A percentile compares a stretch with the other conserved stretches of the same genome.
Evolutionary conservation across 2,797 vertebrate species (phyloP).

Genomic region (Leontopithecus rosalia): DNA sequence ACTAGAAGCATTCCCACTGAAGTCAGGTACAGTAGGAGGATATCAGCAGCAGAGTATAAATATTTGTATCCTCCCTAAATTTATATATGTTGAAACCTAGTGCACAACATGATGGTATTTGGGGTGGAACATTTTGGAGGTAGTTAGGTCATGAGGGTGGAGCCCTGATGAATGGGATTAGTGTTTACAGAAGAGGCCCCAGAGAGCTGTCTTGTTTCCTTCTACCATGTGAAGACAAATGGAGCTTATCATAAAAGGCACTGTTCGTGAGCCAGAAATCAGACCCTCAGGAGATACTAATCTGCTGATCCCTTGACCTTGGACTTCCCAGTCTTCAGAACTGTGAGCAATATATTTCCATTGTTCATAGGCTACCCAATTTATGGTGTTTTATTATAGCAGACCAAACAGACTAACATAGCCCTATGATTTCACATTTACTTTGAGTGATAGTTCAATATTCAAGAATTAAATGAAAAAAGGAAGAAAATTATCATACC

Average conservation of each 20-base stretch:
- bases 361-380: not conserved
- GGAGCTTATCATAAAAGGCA: not conserved
- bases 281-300: not conserved
- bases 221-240: not conserved
- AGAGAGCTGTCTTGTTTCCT: not conserved
- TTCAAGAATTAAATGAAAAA: not conserved
- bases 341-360: not conserved
- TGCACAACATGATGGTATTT: too few species aligned
- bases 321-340: not conserved
- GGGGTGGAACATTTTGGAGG: too few species aligned
- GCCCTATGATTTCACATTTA: not conserved
- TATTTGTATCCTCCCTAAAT: not conserved
- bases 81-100: not conserved
- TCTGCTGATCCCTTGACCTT: not conserved
- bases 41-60: not conserved
- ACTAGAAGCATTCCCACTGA: not conserved
- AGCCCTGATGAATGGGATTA: too few species aligned
- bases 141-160: too few species aligned
- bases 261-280: not conserved
- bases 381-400: not conserved
- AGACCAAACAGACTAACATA: not conserved
- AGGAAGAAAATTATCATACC: not conserved
- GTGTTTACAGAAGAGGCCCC: not conserved
- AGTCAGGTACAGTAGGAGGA: not conserved
- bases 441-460: not conserved